phyloP scores from a whole-genome alignment of 1,140 invertebrate species.

The Babylonia areolata region DNA sequence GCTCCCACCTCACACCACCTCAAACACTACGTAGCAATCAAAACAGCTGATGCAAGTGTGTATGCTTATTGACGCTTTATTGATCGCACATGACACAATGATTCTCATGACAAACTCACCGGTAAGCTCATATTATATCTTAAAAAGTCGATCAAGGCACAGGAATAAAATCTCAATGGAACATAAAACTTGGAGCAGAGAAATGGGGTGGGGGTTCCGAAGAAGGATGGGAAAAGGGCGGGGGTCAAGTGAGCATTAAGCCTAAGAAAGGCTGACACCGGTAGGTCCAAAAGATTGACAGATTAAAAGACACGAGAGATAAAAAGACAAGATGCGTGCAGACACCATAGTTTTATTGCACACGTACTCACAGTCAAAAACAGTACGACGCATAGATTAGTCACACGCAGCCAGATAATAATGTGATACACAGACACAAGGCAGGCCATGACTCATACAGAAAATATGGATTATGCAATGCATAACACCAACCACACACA shows the following conservation, averaged over 20 bases:
- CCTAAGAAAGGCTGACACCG: background rate
- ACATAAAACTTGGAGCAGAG: background rate
- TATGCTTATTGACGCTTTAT: background rate
- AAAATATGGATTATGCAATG: no score
- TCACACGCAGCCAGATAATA: no score
- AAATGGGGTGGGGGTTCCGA: background rate
- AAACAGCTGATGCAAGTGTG: background rate
- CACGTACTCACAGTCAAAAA: background rate
- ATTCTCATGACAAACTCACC: background rate
- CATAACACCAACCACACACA: no score
- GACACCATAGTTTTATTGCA: background rate
- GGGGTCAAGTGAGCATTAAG: background rate
- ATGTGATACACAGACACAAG: no score
- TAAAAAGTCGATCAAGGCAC: conserved; percentile 4
- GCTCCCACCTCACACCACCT: no score
- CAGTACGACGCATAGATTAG: no score
- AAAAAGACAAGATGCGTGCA: background rate
- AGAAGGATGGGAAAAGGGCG: background rate
- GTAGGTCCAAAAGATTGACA: background rate
- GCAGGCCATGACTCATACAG: no score
- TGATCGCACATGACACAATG: background rate
- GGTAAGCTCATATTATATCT: conserved; percentile 1
- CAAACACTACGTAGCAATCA: no score
- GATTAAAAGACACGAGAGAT: no score
- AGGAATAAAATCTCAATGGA: background rate